These are phyloP conservation scores for Imbricaverruca yamaguchii DNA, from an alignment of 2,888 invertebrate species.

Conservation along the genomic window DNA sequence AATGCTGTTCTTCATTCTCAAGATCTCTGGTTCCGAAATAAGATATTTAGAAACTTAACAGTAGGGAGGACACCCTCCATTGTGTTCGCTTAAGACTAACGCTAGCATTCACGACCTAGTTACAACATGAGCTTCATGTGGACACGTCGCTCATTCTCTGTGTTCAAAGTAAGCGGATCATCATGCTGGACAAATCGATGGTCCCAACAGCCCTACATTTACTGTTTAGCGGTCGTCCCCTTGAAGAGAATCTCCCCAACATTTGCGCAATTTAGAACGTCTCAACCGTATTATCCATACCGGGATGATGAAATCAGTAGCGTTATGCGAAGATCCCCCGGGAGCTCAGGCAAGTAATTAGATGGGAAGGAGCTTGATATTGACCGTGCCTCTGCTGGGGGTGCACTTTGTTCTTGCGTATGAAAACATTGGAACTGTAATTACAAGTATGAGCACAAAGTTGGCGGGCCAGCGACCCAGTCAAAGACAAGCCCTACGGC, in stretches of 20 bases:
- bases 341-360: not conserved
- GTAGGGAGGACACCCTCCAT: no score
- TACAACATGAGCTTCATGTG: no score
- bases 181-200: not conserved
- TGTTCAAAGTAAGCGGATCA: not conserved
- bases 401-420: not conserved
- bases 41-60: no score
- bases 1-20: no score
- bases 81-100: no score
- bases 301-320: constrained; percentile 3
- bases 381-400: not conserved
- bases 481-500: not conserved
- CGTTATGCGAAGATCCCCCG: not conserved
- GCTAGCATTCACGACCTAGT: no score
- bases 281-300: constrained; percentile 3
- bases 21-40: no score
- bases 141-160: no score
- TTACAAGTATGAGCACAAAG: not conserved
- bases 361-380: not conserved
- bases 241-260: not conserved
- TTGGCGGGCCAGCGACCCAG: not conserved
- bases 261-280: constrained; percentile 6
- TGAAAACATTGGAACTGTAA: not conserved
- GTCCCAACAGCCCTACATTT: no score
- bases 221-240: no score